Conservation (phyloP, 2,888 invertebrate genomes). For the Chrysina gloriosa region DNA sequence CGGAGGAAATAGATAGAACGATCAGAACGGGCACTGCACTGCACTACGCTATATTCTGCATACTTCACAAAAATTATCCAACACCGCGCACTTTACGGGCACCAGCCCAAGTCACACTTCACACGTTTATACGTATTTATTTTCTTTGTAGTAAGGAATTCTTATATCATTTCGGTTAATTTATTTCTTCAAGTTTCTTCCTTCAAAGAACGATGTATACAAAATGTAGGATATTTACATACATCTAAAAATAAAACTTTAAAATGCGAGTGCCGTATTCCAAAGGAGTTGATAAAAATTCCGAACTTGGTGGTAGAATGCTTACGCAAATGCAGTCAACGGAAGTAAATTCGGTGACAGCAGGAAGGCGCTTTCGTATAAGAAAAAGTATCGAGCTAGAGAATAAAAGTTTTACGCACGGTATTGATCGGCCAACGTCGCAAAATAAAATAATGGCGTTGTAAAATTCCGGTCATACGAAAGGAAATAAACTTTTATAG, state of each 20-base stretch:
- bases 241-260: background rate
- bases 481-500: slow-evolving; percentile 37
- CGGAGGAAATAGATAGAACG: too few relatives aligned
- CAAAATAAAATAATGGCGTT: slow-evolving; percentile 36
- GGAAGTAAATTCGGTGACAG: background rate
- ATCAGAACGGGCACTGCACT: too few relatives aligned
- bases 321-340: slow-evolving; percentile 18
- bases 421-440: slow-evolving; percentile 35
- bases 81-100: too few relatives aligned
- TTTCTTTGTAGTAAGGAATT: too few relatives aligned
- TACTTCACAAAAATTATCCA: too few relatives aligned
- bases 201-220: background rate
- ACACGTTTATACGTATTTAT: too few relatives aligned
- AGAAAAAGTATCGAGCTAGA: slow-evolving; percentile 18
- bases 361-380: background rate
- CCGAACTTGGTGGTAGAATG: slow-evolving; percentile 3
- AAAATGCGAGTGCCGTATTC: background rate
- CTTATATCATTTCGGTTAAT: too few relatives aligned
- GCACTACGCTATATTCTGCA: too few relatives aligned
- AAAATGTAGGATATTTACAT: background rate
- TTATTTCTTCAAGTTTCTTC: too few relatives aligned
- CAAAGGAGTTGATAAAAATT: background rate
- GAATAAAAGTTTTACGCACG: slow-evolving; percentile 37
- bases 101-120: too few relatives aligned
- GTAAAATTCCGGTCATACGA: slow-evolving; percentile 36